A percentile compares a stretch with the other conserved stretches of the same genome.
phyloP scores from a whole-genome alignment of 2,888 invertebrate species.

The Lordiphosa andalusiaca region DNA sequence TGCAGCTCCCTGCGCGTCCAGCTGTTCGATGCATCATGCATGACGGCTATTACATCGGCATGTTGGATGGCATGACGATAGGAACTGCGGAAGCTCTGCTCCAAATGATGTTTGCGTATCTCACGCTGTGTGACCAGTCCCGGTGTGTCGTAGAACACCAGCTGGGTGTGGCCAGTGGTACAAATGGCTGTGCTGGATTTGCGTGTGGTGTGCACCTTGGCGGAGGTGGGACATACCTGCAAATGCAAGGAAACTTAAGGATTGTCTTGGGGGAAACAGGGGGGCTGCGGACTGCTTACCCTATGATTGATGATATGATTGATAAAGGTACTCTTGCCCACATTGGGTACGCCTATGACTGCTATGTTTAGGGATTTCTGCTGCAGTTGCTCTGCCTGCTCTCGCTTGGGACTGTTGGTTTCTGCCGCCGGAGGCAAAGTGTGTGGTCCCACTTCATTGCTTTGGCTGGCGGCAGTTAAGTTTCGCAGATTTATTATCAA shows the following conservation, averaged over 20 bases:
- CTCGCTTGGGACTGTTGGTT: not conserved
- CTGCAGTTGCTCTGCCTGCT: constrained; percentile 1
- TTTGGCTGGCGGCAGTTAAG: constrained; percentile 27
- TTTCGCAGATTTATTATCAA: constrained; percentile 25
- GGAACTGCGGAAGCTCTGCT: constrained; percentile 83
- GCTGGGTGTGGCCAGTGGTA: constrained; percentile 89
- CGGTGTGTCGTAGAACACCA: constrained; percentile 96
- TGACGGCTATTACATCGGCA: constrained; percentile 90
- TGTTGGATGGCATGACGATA: constrained; percentile 82
- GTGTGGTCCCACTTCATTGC: constrained; percentile 7
- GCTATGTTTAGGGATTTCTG: constrained; percentile 83
- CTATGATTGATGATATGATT: constrained; percentile 91
- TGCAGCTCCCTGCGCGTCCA: constrained; percentile 86
- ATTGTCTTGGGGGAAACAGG: too few species aligned
- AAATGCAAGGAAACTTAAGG: not conserved
- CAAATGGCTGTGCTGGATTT: constrained; percentile 87
- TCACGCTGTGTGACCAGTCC: constrained; percentile 89
- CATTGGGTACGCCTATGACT: constrained; percentile 95
- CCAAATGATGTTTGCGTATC: constrained; percentile 82
- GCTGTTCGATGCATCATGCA: constrained; percentile 90
- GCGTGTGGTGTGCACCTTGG: constrained; percentile 95
- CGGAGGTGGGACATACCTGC: constrained; percentile 93
- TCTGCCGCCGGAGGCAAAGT: constrained; percentile 6
- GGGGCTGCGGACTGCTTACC: constrained; percentile 81
- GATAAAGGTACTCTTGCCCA: constrained; percentile 96